Conservation (phyloP, 2,113 vertebrate species). For the Otocyon megalotis region DNA sequence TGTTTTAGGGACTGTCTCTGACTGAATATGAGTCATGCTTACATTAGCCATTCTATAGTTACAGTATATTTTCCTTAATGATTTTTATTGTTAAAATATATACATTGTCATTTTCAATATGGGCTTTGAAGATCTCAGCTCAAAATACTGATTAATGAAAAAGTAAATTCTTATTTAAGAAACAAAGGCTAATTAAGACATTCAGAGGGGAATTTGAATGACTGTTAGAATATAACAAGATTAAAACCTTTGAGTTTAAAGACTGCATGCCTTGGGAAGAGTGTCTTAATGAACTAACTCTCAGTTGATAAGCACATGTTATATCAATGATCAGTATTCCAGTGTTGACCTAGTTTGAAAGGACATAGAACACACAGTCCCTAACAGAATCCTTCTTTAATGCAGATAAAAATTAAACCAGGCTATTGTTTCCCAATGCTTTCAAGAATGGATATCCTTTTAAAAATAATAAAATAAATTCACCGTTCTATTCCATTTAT, state of each 20-base stretch:
- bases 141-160: constrained; percentile 42
- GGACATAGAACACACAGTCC: background rate
- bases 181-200: constrained; percentile 15
- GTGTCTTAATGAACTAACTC: background rate
- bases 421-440: background rate
- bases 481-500: background rate
- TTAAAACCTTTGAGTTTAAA: constrained; percentile 25
- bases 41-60: background rate
- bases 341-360: constrained; percentile 5
- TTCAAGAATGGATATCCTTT: background rate
- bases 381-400: background rate
- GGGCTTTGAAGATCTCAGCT: background rate
- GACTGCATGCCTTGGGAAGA: background rate
- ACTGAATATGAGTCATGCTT: background rate
- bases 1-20: background rate
- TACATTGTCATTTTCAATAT: background rate
- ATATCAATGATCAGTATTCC: background rate
- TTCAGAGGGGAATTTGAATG: background rate
- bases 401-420: constrained; percentile 48
- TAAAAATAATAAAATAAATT: constrained; percentile 22
- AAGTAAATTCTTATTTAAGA: constrained; percentile 43
- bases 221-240: background rate
- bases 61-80: background rate
- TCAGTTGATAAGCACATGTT: background rate
- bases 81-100: background rate